Evolutionary conservation across 2,888 invertebrate genomes (phyloP).

Genomic region (Schizaphis graminum): DNA sequence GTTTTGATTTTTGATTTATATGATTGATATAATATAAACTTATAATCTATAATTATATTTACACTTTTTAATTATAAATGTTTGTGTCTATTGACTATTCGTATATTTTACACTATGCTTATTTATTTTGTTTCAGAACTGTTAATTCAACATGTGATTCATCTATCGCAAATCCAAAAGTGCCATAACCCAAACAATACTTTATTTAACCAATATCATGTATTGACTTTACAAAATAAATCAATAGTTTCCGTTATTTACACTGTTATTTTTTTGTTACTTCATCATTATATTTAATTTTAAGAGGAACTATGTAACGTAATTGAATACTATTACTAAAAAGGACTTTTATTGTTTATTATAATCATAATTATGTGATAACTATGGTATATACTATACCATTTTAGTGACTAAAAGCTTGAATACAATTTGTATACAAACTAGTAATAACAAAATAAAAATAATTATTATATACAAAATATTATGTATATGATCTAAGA

Average conservation of each 20-base stretch:
- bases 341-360: background rate
- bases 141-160: constrained; percentile 17
- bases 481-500: background rate
- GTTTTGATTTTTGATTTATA: background rate
- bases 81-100: background rate
- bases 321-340: background rate
- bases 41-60: background rate
- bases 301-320: background rate
- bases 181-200: constrained; percentile 15
- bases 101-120: background rate
- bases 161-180: background rate
- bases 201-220: background rate
- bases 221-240: constrained; percentile 31
- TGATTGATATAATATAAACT: background rate
- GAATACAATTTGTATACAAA: background rate
- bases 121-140: constrained; percentile 20
- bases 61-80: background rate
- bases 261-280: background rate
- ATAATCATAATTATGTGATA: background rate
- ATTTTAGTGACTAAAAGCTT: background rate
- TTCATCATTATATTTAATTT: background rate
- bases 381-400: background rate
- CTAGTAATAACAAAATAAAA: background rate
- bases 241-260: background rate
- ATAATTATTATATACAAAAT: background rate